Base-by-base conservation (phyloP, 2,888 invertebrate species). In the Pollenia amentaria region DNA sequence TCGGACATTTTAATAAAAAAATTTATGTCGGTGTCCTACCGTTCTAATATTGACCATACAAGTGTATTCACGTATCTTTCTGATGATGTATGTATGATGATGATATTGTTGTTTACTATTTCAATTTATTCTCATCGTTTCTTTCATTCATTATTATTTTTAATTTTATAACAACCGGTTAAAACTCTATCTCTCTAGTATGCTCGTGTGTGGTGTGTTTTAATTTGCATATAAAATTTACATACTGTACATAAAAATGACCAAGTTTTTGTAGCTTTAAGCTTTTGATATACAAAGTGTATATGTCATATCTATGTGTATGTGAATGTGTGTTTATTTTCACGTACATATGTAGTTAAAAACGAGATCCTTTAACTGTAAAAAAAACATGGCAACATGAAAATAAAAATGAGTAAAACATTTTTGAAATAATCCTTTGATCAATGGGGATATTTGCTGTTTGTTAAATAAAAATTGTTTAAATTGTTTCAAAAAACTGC, bases 221-320 rank as follows among this genome's bases (percentile, higher is more conserved):
- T 73, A 81, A 81, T 81, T 73, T 75, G 42, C 73, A 75, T 75
- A 60, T 57, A 48, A 67, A 67, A 81, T 73, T 73, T 81, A 65
- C 55, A 81, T 65, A 21, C 48, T 55, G 21, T 46, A 46, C 44
- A 80, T 46, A 73, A 73, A 80, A 73, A 51, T 67, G 55, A 51
- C 44, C 73, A 73, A 57, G 42, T 73, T 80, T 57, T 67, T 46
- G 46, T 73, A 65, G 65, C 57, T 48, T 73, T 67, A 81, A 81
- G 57, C 55, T 81, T 55, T 65, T 51, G 9, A 21, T 42, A 16
- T 10, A 64, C 16, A 72, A 55, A 40, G 29, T 65, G 44, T 18
- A 38, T 21, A 14, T 29, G 16, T 10, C 12, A 78, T 51, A 18
- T 12, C 10, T 57, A 6, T 44, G 11, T 65, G 21, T 16, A 12